A percentile compares a stretch with the other conserved stretches of the same genome.
These are phyloP conservation scores for Dicaeum eximium DNA, from an alignment of 2,113 vertebrate genomes.

Conservation along the genomic window DNA sequence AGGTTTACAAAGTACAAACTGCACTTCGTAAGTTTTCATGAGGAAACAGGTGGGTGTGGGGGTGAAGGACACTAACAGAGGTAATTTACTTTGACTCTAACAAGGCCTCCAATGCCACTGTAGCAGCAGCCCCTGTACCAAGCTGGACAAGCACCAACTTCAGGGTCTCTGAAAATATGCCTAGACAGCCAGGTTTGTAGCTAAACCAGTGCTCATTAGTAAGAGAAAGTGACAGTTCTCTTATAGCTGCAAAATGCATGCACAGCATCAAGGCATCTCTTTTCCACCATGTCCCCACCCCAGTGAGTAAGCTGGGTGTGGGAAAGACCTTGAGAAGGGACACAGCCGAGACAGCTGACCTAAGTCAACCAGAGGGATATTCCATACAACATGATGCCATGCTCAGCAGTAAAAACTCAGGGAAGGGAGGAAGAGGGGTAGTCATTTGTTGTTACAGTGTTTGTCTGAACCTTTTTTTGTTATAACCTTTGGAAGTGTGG, in stretches of 20 bases:
- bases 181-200: neutral
- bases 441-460: neutral
- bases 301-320: accelerated
- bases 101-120: neutral
- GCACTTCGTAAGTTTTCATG: neutral
- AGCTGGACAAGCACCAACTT: neutral
- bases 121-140: neutral
- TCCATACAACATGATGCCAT: neutral
- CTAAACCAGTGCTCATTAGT: neutral
- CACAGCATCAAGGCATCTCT: neutral
- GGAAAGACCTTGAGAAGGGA: neutral
- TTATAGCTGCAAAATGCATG: neutral
- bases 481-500: neutral
- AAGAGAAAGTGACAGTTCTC: neutral
- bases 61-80: neutral
- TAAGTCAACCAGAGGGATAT: neutral
- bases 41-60: neutral
- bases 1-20: neutral
- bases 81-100: neutral
- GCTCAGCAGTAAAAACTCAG: neutral
- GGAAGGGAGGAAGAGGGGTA: neutral
- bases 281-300: neutral
- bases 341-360: neutral
- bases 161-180: neutral
- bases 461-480: neutral